These are phyloP conservation scores for Myripristis murdjan DNA, from an alignment of 2,797 vertebrate species.

Conservation along the genomic window DNA sequence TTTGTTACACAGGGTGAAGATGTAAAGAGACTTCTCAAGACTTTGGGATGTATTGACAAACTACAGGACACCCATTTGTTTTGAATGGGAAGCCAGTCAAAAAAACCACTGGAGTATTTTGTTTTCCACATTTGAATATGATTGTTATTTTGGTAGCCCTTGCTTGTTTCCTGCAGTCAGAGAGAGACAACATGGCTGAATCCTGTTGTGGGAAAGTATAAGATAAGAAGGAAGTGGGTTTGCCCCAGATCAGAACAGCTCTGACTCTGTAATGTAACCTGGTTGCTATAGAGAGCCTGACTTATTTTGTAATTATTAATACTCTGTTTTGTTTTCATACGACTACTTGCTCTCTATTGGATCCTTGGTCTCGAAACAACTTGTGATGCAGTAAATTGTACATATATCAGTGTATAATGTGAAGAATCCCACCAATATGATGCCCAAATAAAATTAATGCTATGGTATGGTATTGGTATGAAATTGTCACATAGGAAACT, in stretches of 20 bases:
- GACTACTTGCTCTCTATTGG: conserved; percentile 73
- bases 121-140: conserved; percentile 42
- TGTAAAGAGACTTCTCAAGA: conserved; percentile 50
- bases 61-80: conserved; percentile 31
- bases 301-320: conserved; percentile 56
- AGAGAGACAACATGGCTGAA: conserved; percentile 62
- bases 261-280: conserved; percentile 56
- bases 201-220: conserved; percentile 34
- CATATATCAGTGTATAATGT: conserved; percentile 82
- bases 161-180: conserved; percentile 67
- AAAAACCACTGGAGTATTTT: conserved; percentile 72
- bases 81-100: conserved; percentile 36
- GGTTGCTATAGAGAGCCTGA: conserved; percentile 35
- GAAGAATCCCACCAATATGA: conserved; percentile 71
- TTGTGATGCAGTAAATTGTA: conserved; percentile 79
- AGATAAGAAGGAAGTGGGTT: conserved; percentile 19
- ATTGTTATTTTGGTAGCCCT: conserved; percentile 42
- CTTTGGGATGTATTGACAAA: conserved; percentile 46
- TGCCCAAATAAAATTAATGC: conserved; percentile 55
- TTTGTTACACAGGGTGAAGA: conserved; percentile 36
- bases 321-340: conserved; percentile 57
- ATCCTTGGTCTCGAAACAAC: conserved; percentile 61
- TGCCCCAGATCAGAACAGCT: conserved; percentile 30
- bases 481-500: conserved; percentile 41
- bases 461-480: conserved; percentile 53